These are phyloP conservation scores for Antheraea pernyi DNA, from an alignment of 1,140 invertebrate species.

Conservation along the genomic window DNA sequence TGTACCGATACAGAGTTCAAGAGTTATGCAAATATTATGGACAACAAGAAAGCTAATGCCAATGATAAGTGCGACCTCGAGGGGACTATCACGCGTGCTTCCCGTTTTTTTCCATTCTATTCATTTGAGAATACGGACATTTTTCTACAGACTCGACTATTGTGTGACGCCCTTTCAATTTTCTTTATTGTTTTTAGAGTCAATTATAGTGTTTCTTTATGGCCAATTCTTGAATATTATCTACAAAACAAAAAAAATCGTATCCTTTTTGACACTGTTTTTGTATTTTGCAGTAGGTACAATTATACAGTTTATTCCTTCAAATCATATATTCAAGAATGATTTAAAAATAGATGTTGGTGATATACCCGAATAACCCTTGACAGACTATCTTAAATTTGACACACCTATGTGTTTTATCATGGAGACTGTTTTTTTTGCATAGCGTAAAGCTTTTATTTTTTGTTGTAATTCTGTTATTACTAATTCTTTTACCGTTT, in stretches of 20 bases:
- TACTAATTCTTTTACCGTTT: too few relatives aligned
- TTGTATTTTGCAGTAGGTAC: too few relatives aligned
- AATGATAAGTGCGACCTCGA: constrained; percentile 67
- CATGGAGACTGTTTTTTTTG: too few relatives aligned
- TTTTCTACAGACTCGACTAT: constrained; percentile 29
- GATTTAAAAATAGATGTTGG: too few relatives aligned
- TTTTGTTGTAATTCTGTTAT: too few relatives aligned
- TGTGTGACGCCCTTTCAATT: constrained; percentile 39
- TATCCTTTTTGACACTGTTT: too few relatives aligned
- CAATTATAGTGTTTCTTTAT: constrained; percentile 20
- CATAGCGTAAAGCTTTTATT: too few relatives aligned
- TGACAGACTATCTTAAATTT: too few relatives aligned
- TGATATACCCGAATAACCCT: too few relatives aligned
- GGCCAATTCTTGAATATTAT: constrained; percentile 2
- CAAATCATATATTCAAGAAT: too few relatives aligned
- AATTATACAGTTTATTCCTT: too few relatives aligned
- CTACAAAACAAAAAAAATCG: not conserved
- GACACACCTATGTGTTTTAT: too few relatives aligned
- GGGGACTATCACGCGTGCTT: constrained; percentile 45
- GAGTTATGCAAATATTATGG: constrained; percentile 79
- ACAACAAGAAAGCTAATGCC: constrained; percentile 77
- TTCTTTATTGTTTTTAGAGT: constrained; percentile 32
- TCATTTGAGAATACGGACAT: constrained; percentile 16
- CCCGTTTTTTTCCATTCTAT: constrained; percentile 21
- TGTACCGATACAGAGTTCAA: constrained; percentile 60